Percentiles rank a stretch among this genome's conserved stretches.
These are phyloP conservation scores for Myotis findleyi DNA, from an alignment of 2,797 vertebrate genomes.

Conservation along the genomic window DNA sequence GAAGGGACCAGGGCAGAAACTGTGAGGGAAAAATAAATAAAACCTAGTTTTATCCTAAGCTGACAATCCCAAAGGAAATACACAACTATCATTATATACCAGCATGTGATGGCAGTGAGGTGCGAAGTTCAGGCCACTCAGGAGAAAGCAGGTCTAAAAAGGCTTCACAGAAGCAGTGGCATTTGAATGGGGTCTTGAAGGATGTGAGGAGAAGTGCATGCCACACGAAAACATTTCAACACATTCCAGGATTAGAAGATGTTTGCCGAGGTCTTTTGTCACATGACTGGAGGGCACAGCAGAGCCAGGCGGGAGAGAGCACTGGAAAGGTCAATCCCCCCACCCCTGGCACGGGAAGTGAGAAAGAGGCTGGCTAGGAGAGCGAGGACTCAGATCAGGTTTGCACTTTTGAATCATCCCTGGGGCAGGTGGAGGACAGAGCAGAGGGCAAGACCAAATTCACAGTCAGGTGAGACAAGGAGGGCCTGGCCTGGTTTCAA, in stretches of 20 bases:
- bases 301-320: background rate
- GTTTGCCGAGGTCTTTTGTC: background rate
- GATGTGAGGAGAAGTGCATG: rapidly evolving
- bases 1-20: background rate
- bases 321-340: background rate
- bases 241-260: background rate
- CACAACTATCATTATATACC: background rate
- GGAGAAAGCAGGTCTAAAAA: background rate
- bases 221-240: rapidly evolving
- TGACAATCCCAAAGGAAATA: background rate
- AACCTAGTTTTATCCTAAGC: background rate
- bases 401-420: background rate
- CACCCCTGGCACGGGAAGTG: background rate
- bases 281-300: background rate
- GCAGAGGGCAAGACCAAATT: conserved; percentile 13
- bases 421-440: background rate
- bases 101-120: rapidly evolving
- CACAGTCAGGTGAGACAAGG: background rate
- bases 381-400: background rate
- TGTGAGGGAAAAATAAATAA: background rate
- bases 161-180: background rate
- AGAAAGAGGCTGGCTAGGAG: background rate
- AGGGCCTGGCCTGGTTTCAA: background rate
- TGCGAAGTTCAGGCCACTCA: background rate
- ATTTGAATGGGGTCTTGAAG: background rate